A percentile compares a stretch with the other conserved stretches of the same genome.
Conservation (phyloP, 2,797 vertebrate species). For the Myripristis murdjan region DNA sequence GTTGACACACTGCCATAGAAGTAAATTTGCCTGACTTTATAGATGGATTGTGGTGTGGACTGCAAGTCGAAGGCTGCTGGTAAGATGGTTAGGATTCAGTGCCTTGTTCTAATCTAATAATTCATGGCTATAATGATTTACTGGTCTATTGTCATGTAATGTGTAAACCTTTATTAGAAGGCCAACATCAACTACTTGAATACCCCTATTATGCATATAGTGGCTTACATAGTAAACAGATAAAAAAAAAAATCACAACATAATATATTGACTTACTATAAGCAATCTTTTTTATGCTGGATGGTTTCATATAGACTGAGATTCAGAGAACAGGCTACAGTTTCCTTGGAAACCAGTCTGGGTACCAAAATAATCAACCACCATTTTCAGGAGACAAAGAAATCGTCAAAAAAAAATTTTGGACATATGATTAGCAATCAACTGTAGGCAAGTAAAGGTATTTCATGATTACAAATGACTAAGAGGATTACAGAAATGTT, state of each 20-base stretch:
- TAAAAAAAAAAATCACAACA: neutral
- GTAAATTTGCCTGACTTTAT: neutral
- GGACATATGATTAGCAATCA: neutral
- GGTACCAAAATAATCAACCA: constrained; percentile 65
- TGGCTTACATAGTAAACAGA: no score
- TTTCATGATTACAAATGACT: constrained; percentile 19
- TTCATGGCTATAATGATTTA: neutral
- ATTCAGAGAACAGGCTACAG: constrained; percentile 53
- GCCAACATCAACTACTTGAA: neutral
- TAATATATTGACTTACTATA: neutral
- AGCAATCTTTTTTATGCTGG: neutral
- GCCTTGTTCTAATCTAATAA: no score
- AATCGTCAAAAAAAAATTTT: constrained; percentile 2
- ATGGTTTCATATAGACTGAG: constrained; percentile 34
- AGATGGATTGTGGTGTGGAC: neutral
- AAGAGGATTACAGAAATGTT: constrained; percentile 23
- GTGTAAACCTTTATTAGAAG: neutral
- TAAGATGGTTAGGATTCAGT: neutral
- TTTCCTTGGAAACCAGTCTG: constrained; percentile 83
- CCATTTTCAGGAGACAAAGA: constrained; percentile 74
- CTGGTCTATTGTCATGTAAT: neutral
- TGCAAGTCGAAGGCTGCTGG: neutral
- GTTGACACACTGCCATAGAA: neutral
- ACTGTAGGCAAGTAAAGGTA: constrained; percentile 3
- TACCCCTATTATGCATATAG: neutral